Evolutionary conservation across 2,797 vertebrate species (phyloP), one percentile per base, ranked within the genome.

Genomic region (Fundulus diaphanus): DNA sequence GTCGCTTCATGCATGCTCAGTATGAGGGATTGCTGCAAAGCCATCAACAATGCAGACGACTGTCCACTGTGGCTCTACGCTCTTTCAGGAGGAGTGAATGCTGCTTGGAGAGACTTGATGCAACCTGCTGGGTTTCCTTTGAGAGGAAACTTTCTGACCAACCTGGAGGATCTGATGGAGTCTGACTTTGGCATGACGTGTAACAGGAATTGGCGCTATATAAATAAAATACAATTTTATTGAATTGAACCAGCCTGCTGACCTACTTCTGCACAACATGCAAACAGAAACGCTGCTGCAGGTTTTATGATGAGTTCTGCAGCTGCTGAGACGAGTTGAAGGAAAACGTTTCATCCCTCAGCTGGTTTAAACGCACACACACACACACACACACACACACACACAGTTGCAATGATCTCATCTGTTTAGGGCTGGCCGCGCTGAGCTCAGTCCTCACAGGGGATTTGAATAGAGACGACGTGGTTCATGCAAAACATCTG

Each of bases 401-500:
- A 52, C 24, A 27, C 56, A 57, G 29, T 18, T 59, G 31, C 3
- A 20, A 3, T 61, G 57, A 61, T 22, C 31, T 61, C 57, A 61
- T 35, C 57, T 11, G 57, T 35, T 61, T 33, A 9, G 20, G 57
- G 31, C 31, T 20, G 29, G 56, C 5, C 5, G 20, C 12, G 59
- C 11, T 65, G 8, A 40, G 12, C 35, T 40, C 35, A 2, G 33
- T 61, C 3, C 33, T 37, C 61, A 40, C 35, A 65, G 61, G 61
- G 40, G 35, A 40, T 65, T 65, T 65, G 61, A 65, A 65, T 65
- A 40, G 20, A 40, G 33, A 65, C 20, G 59, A 24, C 22, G 35
- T 40, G 22, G 61, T 5, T 40, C 35, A 65, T 40, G 61, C 33
- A 37, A 65, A 63, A 65, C 61, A 65, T 65, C 61, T 65, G 61